Conservation (phyloP, 2,113 vertebrate species). For the Otocyon megalotis region DNA sequence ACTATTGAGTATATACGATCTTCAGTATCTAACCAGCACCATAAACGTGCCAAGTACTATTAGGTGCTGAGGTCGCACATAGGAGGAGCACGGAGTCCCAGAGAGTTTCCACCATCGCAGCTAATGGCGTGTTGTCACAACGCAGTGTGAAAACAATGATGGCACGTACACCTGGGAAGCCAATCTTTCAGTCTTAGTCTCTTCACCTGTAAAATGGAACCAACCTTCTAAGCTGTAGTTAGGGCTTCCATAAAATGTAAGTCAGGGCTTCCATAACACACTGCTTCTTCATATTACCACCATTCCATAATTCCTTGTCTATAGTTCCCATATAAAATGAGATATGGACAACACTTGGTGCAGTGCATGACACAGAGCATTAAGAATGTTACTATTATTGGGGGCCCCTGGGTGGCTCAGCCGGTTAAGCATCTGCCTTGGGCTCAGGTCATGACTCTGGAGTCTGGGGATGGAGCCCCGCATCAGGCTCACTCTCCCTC, state of each 20-base stretch:
- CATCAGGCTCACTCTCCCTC: too few species aligned
- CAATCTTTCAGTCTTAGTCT: background rate
- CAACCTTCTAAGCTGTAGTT: background rate
- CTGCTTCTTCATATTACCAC: too few species aligned
- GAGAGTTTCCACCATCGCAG: background rate
- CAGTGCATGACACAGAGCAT: background rate
- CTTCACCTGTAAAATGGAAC: background rate
- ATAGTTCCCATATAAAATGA: background rate
- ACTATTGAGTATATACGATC: background rate
- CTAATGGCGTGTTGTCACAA: background rate
- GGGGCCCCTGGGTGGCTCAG: too few species aligned
- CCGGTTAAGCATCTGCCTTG: too few species aligned
- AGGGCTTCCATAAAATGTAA: background rate
- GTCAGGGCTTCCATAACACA: too few species aligned
- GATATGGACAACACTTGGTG: background rate
- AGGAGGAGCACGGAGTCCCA: background rate
- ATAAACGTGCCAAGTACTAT: background rate
- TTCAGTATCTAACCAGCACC: background rate
- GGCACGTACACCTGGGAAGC: background rate
- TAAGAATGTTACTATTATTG: background rate
- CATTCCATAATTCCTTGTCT: too few species aligned
- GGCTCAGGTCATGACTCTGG: too few species aligned
- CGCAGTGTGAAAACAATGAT: background rate
- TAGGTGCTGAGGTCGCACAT: background rate
- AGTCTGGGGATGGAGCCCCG: too few species aligned